phyloP scores from a whole-genome alignment of 2,888 invertebrate species.

The Tenthredo notha region DNA sequence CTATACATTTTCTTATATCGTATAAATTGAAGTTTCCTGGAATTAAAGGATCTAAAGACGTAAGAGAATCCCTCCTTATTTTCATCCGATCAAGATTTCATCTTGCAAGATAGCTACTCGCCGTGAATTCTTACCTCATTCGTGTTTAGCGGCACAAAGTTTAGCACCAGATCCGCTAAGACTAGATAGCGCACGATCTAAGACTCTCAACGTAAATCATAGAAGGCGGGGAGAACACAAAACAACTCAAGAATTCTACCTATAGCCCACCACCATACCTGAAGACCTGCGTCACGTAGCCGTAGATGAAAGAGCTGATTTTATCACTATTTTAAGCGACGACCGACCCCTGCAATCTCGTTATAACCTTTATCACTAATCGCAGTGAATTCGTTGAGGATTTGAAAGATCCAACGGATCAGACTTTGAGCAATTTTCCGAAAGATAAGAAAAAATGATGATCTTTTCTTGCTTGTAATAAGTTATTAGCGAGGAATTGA shows the following conservation, averaged over 20 bases:
- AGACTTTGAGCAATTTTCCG: background rate
- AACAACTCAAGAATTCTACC: background rate
- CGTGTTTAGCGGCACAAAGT: constrained; percentile 9
- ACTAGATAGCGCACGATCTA: constrained; percentile 39
- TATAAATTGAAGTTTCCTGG: constrained; percentile 40
- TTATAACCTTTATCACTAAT: background rate
- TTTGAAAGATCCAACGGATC: background rate
- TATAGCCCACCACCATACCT: background rate
- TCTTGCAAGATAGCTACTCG: background rate
- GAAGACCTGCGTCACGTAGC: constrained; percentile 30
- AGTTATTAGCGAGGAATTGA: constrained; percentile 28
- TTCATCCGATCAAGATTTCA: constrained; percentile 33
- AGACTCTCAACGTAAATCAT: constrained; percentile 42
- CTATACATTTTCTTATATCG: background rate
- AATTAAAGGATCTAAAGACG: constrained; percentile 33
- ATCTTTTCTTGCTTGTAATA: background rate
- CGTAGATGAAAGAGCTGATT: constrained; percentile 2
- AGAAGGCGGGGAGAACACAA: background rate
- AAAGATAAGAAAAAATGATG: background rate
- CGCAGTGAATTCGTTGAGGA: background rate
- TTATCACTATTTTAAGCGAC: constrained; percentile 17
- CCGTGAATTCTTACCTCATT: constrained; percentile 16
- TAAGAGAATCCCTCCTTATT: background rate
- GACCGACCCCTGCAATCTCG: background rate
- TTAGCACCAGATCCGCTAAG: constrained; percentile 38